Conservation (phyloP, 2,797 vertebrate species). For the Liasis olivaceus region DNA sequence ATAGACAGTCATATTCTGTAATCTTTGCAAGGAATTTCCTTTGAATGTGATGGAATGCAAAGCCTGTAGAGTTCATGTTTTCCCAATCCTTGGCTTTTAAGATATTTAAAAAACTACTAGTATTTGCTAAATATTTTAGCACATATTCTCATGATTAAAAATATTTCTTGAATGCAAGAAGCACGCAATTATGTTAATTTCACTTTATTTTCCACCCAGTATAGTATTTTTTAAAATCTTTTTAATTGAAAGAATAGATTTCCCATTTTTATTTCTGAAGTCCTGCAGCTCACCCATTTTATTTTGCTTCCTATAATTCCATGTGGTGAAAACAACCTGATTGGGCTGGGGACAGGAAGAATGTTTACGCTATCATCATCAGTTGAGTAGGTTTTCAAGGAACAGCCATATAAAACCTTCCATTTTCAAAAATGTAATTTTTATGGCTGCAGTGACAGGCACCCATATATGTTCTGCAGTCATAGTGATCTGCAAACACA, state of each 20-base stretch:
- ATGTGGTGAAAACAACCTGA: neutral
- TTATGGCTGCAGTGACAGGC: neutral
- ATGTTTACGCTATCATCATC: neutral
- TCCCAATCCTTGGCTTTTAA: neutral
- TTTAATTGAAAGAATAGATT: neutral
- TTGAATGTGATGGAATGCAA: neutral
- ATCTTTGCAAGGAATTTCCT: neutral
- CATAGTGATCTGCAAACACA: neutral
- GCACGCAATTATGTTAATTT: too few relatives aligned
- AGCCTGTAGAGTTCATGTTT: neutral
- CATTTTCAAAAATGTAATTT: neutral
- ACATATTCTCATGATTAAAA: neutral
- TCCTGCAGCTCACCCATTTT: neutral
- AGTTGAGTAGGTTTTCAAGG: neutral
- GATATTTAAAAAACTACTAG: neutral
- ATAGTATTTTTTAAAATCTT: neutral
- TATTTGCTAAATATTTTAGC: neutral
- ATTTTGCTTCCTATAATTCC: neutral
- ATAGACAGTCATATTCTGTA: neutral
- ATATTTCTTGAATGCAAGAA: neutral
- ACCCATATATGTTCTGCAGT: neutral
- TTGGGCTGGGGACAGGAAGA: neutral
- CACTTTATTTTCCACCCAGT: neutral
- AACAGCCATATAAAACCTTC: neutral
- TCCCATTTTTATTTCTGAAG: neutral